Evolutionary conservation across 2,888 invertebrate species (phyloP).

Genomic region (Amorpha juglandis): DNA sequence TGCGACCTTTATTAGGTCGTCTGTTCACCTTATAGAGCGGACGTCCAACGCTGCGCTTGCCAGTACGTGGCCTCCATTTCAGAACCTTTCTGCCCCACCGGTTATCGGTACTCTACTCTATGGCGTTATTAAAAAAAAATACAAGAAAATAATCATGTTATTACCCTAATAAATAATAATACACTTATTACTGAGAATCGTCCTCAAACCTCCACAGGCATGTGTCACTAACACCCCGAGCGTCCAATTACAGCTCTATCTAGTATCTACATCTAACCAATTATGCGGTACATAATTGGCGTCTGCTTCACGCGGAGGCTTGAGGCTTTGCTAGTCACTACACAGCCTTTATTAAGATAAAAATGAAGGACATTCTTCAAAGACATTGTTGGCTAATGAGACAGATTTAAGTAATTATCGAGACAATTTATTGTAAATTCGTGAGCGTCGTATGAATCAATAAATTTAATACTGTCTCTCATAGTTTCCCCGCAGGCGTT

Average conservation of each 20-base stretch:
- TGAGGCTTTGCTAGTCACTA: not conserved
- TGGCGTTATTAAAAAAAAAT: too few species aligned
- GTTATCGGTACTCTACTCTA: too few species aligned
- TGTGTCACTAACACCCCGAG: slow-evolving; percentile 4
- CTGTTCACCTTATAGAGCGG: too few species aligned
- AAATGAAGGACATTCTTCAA: not conserved
- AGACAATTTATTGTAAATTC: too few species aligned
- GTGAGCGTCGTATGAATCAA: too few species aligned
- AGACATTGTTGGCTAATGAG: not conserved
- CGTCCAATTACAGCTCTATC: slow-evolving; percentile 10
- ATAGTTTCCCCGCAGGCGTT: too few species aligned
- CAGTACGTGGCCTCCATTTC: too few species aligned
- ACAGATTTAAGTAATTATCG: not conserved
- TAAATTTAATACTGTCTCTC: too few species aligned
- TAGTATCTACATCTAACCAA: not conserved
- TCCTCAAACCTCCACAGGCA: not conserved
- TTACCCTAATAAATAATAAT: not conserved
- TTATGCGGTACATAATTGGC: slow-evolving; percentile 16
- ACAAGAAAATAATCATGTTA: not conserved
- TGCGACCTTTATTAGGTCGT: too few species aligned
- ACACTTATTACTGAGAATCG: not conserved
- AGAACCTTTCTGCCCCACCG: too few species aligned
- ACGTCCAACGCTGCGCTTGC: too few species aligned
- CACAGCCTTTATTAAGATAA: not conserved
- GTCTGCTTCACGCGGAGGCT: not conserved